Evolutionary conservation across 2,113 vertebrate species (phyloP).

Genomic region (Callithrix jacchus): DNA sequence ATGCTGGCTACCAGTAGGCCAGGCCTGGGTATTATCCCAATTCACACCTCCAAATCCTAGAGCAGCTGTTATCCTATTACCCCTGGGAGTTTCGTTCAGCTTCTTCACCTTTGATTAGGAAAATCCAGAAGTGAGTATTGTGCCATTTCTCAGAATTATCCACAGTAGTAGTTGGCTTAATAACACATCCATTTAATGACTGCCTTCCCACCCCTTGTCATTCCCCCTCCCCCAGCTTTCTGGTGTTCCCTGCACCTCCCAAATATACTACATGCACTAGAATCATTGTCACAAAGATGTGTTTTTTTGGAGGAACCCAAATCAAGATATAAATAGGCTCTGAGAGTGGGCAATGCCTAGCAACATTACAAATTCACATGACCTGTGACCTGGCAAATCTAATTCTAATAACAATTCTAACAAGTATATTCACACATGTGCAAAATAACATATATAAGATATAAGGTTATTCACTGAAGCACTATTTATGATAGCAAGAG

Average conservation of each 20-base stretch:
- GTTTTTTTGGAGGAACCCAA: background rate
- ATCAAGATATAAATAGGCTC: background rate
- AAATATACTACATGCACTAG: background rate
- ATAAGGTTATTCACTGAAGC: background rate
- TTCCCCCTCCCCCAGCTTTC: background rate
- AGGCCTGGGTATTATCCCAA: background rate
- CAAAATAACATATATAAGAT: background rate
- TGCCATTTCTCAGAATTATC: background rate
- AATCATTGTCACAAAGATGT: background rate
- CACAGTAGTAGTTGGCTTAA: background rate
- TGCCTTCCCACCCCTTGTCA: background rate
- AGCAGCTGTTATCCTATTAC: background rate
- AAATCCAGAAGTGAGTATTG: background rate
- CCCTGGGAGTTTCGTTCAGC: background rate
- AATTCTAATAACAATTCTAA: conserved; percentile 5
- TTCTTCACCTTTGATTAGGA: background rate
- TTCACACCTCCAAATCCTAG: background rate
- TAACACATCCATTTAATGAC: background rate
- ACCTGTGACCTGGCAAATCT: background rate
- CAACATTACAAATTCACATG: background rate
- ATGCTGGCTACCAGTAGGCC: background rate
- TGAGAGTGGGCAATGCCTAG: background rate
- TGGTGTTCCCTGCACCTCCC: background rate
- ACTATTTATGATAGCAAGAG: background rate
- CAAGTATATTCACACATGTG: background rate